Conservation (phyloP, 2,888 invertebrate genomes). For the Diaphora mendica region DNA sequence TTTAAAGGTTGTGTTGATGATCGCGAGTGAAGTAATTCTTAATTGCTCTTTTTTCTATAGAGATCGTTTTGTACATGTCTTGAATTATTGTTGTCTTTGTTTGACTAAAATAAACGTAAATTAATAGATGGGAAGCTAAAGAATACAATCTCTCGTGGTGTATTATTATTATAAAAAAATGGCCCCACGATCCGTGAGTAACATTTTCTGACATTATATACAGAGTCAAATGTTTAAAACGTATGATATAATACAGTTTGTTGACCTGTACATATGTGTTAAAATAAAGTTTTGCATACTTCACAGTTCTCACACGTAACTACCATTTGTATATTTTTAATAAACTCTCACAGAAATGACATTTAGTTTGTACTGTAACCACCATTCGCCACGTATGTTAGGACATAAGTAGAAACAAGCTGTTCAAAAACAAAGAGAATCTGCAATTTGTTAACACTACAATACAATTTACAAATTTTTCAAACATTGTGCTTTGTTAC, state of each 20-base stretch:
- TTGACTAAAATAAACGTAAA: too few relatives aligned
- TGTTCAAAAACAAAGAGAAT: conserved; percentile 28
- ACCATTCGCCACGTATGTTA: background rate
- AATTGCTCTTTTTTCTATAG: too few relatives aligned
- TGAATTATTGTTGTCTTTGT: too few relatives aligned
- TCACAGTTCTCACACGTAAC: background rate
- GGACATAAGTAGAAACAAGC: background rate
- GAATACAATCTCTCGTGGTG: background rate
- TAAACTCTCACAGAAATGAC: background rate
- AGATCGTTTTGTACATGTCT: too few relatives aligned
- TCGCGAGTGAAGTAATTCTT: too few relatives aligned
- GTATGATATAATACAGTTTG: background rate
- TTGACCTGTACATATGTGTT: conserved; percentile 20
- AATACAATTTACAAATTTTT: conserved; percentile 26
- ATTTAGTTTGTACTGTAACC: background rate
- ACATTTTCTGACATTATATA: background rate
- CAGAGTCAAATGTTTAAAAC: background rate
- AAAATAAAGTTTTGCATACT: conserved; percentile 1
- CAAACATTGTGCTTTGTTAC: conserved; percentile 14
- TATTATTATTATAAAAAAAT: background rate
- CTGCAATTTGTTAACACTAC: conserved; percentile 33
- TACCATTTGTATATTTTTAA: background rate
- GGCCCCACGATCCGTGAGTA: background rate
- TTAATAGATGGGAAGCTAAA: background rate
- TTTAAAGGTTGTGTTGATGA: too few relatives aligned